phyloP scores from a whole-genome alignment of 35 echinoderm and acorn worm genomes.

The Strongylocentrotus purpuratus region DNA sequence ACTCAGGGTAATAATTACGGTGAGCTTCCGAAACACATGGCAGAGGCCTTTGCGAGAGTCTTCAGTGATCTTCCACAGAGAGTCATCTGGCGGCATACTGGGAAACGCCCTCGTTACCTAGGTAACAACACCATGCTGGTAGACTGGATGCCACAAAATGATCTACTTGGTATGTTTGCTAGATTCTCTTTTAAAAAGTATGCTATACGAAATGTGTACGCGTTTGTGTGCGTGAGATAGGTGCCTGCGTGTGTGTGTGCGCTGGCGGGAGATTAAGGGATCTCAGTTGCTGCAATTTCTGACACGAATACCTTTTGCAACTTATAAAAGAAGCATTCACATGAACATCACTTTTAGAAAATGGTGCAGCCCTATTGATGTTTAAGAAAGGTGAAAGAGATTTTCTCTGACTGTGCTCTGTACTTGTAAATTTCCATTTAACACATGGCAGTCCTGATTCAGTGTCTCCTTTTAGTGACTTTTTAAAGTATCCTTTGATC shows the following conservation, averaged over 20 bases:
- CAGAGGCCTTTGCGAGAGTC: slow-evolving; percentile 27
- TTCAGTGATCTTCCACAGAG: slow-evolving; percentile 48
- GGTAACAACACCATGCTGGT: slow-evolving; percentile 44
- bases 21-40: neutral
- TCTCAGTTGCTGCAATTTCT: neutral
- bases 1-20: neutral
- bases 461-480: no score
- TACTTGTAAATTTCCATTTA: no score
- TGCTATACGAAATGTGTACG: neutral
- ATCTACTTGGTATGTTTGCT: slow-evolving; percentile 51
- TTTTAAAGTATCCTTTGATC: no score
- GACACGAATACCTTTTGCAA: neutral
- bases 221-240: neutral
- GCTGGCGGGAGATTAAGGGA: no score
- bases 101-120: neutral
- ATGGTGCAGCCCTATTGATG: no score
- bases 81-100: slow-evolving; percentile 50
- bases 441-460: no score
- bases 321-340: neutral
- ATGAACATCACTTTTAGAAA: neutral
- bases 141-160: slow-evolving; percentile 38
- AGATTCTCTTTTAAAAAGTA: neutral
- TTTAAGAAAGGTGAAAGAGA: no score
- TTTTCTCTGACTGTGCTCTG: no score
- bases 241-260: no score